Percentiles rank a stretch among this genome's conserved stretches.
Conservation (phyloP, 92 coral and sea anemone genomes). For the Palythoa caribaeorum region DNA sequence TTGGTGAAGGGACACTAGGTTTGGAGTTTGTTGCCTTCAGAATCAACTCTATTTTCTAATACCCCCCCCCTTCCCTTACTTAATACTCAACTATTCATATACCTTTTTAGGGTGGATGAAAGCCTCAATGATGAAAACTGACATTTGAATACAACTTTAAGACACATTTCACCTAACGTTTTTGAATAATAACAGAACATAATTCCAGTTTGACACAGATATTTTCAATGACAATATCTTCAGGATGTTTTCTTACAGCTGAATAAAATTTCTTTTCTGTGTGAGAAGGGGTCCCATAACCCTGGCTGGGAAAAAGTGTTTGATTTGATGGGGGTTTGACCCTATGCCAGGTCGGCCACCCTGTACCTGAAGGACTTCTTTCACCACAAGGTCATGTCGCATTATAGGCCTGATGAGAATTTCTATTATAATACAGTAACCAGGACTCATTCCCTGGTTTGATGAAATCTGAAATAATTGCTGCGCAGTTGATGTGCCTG, state of each 20-base stretch:
- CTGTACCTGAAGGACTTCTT: constrained; percentile 13
- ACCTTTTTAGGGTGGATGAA: not conserved
- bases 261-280: constrained; percentile 2
- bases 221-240: constrained; percentile 3
- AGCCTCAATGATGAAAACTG: not conserved
- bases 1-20: constrained; percentile 52
- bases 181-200: not conserved
- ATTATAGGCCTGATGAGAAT: constrained; percentile 16
- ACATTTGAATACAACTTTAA: not conserved
- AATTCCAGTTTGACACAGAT: not conserved
- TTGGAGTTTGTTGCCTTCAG: not conserved
- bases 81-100: not conserved
- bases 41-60: not conserved
- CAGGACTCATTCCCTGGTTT: constrained; percentile 35
- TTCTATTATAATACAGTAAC: not conserved
- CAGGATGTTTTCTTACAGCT: constrained; percentile 10
- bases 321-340: constrained; percentile 22
- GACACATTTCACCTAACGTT: not conserved
- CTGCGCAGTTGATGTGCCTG: constrained; percentile 14
- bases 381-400: constrained; percentile 8
- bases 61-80: not conserved
- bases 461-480: not conserved
- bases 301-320: constrained; percentile 9
- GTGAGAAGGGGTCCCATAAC: constrained; percentile 18
- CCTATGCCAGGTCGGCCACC: constrained; percentile 24